phyloP scores from a whole-genome alignment of 2,113 vertebrate species.

The Nannobrachium achirus region DNA sequence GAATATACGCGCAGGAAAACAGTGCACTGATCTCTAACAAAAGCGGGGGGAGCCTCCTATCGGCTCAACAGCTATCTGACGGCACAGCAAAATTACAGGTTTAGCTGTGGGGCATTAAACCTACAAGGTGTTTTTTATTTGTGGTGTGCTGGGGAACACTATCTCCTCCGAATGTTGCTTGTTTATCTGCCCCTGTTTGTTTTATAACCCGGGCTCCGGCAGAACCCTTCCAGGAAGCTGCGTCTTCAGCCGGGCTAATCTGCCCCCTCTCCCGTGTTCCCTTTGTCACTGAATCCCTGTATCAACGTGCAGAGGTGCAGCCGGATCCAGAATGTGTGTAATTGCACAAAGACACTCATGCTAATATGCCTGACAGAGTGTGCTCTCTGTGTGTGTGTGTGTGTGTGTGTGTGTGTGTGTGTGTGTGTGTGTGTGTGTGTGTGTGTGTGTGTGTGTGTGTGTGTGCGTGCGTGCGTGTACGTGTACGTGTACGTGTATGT shows the following conservation, averaged over 20 bases:
- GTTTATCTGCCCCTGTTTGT: slow-evolving; percentile 79
- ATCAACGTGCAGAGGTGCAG: slow-evolving; percentile 73
- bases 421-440: slow-evolving; percentile 22
- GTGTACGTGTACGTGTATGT: slow-evolving; percentile 23
- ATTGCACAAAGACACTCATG: slow-evolving; percentile 70
- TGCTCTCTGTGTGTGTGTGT: slow-evolving; percentile 34
- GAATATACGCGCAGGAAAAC: slow-evolving; percentile 80
- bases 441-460: slow-evolving; percentile 31
- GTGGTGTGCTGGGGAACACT: slow-evolving; percentile 65
- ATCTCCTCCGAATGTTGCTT: slow-evolving; percentile 75
- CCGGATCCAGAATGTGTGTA: slow-evolving; percentile 71
- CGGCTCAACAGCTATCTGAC: slow-evolving; percentile 77
- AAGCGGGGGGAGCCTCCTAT: slow-evolving; percentile 74
- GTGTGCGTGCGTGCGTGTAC: too few species aligned
- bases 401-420: slow-evolving; percentile 15
- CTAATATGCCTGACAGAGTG: slow-evolving; percentile 52
- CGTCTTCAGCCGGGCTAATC: slow-evolving; percentile 71
- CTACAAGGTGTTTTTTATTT: slow-evolving; percentile 74
- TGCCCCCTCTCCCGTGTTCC: slow-evolving; percentile 73
- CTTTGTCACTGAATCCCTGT: slow-evolving; percentile 76
- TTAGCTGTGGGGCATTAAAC: slow-evolving; percentile 79
- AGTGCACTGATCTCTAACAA: slow-evolving; percentile 76
- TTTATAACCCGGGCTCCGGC: slow-evolving; percentile 68
- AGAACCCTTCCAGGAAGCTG: slow-evolving; percentile 61
- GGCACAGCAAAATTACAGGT: slow-evolving; percentile 75